These are phyloP conservation scores for Otolemur garnettii DNA, from an alignment of 2,113 vertebrate genomes.

Conservation along the genomic window DNA sequence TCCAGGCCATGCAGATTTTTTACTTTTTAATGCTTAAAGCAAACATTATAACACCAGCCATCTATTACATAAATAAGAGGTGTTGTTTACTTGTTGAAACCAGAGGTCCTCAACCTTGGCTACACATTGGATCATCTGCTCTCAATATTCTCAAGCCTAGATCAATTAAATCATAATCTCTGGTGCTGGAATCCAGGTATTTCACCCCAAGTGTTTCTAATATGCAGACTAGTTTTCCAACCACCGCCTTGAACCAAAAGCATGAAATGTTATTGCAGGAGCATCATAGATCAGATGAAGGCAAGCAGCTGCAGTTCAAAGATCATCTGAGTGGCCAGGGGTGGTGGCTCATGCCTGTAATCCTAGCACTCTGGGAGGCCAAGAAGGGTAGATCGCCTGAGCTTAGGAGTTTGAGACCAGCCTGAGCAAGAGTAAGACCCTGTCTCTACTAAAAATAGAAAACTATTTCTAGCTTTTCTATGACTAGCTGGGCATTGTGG, in stretches of 20 bases:
- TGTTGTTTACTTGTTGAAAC: slow-evolving; percentile 17
- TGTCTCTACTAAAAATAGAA: no score
- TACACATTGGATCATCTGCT: slow-evolving; percentile 3
- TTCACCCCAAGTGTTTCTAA: background rate
- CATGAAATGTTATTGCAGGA: background rate
- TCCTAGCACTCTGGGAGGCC: no score
- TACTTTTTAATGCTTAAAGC: background rate
- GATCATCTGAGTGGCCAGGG: background rate
- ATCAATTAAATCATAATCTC: background rate
- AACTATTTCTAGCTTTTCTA: no score
- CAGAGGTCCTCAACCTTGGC: background rate
- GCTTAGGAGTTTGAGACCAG: no score
- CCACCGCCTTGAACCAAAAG: slow-evolving; percentile 7
- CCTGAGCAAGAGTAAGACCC: no score
- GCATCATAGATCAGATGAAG: background rate
- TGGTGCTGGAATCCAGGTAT: background rate
- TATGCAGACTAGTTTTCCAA: background rate
- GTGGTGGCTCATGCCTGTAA: no score
- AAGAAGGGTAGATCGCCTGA: no score
- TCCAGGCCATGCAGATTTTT: background rate
- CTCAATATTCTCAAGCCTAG: background rate
- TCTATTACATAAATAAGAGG: background rate
- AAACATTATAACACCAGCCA: background rate
- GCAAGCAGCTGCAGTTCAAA: background rate
- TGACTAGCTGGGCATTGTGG: no score